Evolutionary conservation across 2,797 vertebrate species (phyloP).

Genomic region (Melanotaenia pygmaea): DNA sequence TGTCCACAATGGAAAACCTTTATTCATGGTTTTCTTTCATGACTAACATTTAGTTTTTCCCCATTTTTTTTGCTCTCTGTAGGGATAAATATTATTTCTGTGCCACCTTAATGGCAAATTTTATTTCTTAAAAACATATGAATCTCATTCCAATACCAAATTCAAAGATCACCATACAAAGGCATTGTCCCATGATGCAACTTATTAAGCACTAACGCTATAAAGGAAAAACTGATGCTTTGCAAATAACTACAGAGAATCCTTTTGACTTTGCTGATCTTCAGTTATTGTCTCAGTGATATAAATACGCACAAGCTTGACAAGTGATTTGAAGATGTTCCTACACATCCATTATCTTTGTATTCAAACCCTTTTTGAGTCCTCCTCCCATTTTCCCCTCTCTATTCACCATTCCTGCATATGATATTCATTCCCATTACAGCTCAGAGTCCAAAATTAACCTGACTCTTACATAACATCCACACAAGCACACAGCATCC

Average conservation of each 20-base stretch:
- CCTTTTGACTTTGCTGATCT: background rate
- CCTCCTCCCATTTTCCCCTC: background rate
- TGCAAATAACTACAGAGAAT: background rate
- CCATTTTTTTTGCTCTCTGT: background rate
- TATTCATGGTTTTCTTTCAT: conserved; percentile 12
- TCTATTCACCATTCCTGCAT: conserved; percentile 14
- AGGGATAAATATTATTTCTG: conserved; percentile 3
- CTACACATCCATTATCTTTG: conserved; percentile 21
- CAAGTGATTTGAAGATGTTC: conserved; percentile 13
- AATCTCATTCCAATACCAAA: background rate
- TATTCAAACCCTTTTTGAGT: background rate
- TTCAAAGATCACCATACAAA: background rate
- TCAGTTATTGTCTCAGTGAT: background rate
- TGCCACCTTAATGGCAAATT: background rate
- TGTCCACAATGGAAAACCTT: conserved; percentile 15
- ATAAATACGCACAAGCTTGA: background rate
- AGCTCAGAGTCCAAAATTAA: conserved; percentile 64
- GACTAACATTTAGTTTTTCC: conserved; percentile 2
- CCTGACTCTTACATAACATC: conserved; percentile 63
- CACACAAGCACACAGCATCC: conserved; percentile 14
- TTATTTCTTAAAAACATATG: conserved; percentile 2
- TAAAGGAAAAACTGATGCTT: background rate
- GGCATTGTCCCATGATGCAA: background rate
- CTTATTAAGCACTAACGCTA: conserved; percentile 6
- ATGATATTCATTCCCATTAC: conserved; percentile 63